phyloP scores from a whole-genome alignment of 2,888 invertebrate genomes.

The Taphrorychus bicolor region DNA sequence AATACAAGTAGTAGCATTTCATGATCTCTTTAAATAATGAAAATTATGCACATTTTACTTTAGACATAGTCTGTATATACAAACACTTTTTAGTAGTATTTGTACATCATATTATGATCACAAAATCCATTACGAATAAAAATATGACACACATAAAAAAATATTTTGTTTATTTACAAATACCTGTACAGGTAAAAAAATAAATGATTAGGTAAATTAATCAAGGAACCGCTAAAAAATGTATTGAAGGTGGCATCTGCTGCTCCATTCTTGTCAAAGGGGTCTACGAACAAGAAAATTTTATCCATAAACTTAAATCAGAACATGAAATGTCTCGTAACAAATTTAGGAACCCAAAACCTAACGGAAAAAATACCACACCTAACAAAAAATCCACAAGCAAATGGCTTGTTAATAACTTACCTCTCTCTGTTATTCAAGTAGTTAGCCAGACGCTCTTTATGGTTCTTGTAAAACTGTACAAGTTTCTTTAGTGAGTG shows the following conservation, averaged over 20 bases:
- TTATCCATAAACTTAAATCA: too few species aligned
- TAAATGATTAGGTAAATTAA: too few species aligned
- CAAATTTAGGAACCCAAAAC: too few species aligned
- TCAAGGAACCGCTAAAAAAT: too few species aligned
- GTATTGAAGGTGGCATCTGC: too few species aligned
- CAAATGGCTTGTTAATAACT: neutral
- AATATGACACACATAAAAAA: conserved; percentile 25
- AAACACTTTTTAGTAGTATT: conserved; percentile 37
- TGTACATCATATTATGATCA: conserved; percentile 36
- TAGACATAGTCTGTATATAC: conserved; percentile 26
- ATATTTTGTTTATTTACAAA: too few species aligned
- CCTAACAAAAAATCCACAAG: too few species aligned
- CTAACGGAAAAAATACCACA: too few species aligned
- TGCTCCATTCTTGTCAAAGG: too few species aligned
- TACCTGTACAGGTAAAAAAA: too few species aligned
- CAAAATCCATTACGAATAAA: conserved; percentile 31
- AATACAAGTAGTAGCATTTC: conserved; percentile 32
- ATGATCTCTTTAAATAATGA: conserved; percentile 38
- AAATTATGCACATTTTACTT: conserved; percentile 33
- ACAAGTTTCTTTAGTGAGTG: conserved; percentile 41
- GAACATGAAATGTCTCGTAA: too few species aligned
- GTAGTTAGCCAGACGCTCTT: conserved; percentile 35
- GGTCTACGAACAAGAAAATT: too few species aligned
- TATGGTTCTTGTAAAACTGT: conserved; percentile 42
- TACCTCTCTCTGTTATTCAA: conserved; percentile 43